Percentiles rank a stretch among this genome's conserved stretches.
phyloP scores from a whole-genome alignment of 2,888 invertebrate species.

The Eupeodes luniger region DNA sequence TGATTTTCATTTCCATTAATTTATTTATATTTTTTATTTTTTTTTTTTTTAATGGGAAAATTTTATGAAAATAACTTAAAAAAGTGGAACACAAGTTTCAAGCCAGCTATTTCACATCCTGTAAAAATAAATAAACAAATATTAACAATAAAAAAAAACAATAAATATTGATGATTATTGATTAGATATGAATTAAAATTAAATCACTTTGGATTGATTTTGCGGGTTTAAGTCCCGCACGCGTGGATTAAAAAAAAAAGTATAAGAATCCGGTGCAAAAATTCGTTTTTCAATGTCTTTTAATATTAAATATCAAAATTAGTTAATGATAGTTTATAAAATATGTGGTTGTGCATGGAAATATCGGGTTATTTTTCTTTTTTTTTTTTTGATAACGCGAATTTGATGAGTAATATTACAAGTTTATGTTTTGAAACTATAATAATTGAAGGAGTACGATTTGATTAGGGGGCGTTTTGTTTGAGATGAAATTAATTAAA shows the following conservation, averaged over 20 bases:
- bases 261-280: constrained; percentile 15
- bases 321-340: background rate
- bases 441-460: too few relatives aligned
- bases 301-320: too few relatives aligned
- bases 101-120: constrained; percentile 78
- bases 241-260: background rate
- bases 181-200: background rate
- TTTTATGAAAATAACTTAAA: constrained; percentile 59
- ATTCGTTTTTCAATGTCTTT: constrained; percentile 2
- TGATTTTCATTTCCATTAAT: constrained; percentile 46
- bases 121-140: constrained; percentile 56
- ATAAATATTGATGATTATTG: background rate
- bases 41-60: constrained; percentile 40
- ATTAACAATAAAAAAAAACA: constrained; percentile 29
- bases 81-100: constrained; percentile 73
- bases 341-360: constrained; percentile 12
- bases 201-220: background rate
- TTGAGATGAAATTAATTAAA: background rate
- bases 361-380: background rate
- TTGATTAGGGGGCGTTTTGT: too few relatives aligned
- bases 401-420: too few relatives aligned
- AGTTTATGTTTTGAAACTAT: too few relatives aligned
- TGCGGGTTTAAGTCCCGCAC: constrained; percentile 29
- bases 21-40: constrained; percentile 36
- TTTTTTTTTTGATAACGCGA: background rate